A percentile compares a stretch with the other conserved stretches of the same genome.
These are phyloP conservation scores for Zophobas morio DNA, from an alignment of 1,140 invertebrate species.

Conservation along the genomic window DNA sequence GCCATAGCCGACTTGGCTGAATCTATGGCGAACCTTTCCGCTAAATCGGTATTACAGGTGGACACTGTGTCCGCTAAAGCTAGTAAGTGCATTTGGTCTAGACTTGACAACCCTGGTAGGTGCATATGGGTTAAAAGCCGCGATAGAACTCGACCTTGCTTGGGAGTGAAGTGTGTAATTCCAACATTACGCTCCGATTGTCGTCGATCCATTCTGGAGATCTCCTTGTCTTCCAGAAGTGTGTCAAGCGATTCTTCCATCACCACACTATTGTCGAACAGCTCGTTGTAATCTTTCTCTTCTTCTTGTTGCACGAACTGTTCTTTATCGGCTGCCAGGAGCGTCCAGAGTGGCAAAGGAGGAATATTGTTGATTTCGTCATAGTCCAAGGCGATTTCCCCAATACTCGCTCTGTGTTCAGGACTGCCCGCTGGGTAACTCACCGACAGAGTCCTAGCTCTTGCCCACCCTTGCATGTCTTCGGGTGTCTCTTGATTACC, in stretches of 20 bases:
- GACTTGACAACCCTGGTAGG: constrained; percentile 94
- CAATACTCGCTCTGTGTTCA: constrained; percentile 66
- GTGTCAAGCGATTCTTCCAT: constrained; percentile 89
- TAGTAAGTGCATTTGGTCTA: constrained; percentile 99
- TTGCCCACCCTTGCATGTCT: constrained; percentile 80
- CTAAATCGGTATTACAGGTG: constrained; percentile 90
- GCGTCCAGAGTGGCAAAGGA: constrained; percentile 95
- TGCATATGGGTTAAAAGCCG: constrained; percentile 95
- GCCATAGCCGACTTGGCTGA: constrained; percentile 80
- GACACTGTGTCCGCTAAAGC: constrained; percentile 98
- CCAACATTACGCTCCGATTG: constrained; percentile 68
- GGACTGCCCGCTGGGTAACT: constrained; percentile 80
- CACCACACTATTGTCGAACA: constrained; percentile 85
- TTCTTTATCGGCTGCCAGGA: constrained; percentile 94
- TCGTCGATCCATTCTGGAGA: constrained; percentile 71
- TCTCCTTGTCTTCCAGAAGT: constrained; percentile 77
- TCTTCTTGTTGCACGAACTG: constrained; percentile 69
- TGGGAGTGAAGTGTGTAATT: constrained; percentile 86
- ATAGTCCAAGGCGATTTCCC: constrained; percentile 88
- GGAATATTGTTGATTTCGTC: constrained; percentile 97
- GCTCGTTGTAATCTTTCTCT: constrained; percentile 84
- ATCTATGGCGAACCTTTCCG: constrained; percentile 86
- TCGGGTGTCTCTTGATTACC: constrained; percentile 70
- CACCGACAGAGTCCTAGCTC: constrained; percentile 89
- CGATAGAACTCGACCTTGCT: constrained; percentile 86